Evolutionary conservation across 2,888 invertebrate species (phyloP).

Genomic region (Melitaea athalia): DNA sequence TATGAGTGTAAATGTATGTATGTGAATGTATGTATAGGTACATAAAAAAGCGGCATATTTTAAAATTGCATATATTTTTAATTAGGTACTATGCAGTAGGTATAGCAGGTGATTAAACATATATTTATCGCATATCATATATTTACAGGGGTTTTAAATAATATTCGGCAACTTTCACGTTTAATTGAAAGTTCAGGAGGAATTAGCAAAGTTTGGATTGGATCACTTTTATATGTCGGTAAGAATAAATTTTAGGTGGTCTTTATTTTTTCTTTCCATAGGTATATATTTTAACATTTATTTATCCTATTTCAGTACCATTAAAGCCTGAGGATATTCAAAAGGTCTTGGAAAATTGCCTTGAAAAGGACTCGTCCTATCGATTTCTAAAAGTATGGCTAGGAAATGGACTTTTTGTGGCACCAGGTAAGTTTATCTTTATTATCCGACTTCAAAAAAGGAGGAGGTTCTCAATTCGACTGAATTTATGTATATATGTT

Average conservation of each 20-base stretch:
- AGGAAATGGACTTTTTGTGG: slow-evolving; percentile 69
- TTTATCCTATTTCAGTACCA: slow-evolving; percentile 51
- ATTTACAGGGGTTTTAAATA: slow-evolving; percentile 60
- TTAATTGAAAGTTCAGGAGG: slow-evolving; percentile 49
- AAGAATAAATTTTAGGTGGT: slow-evolving; percentile 34
- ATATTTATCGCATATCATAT: neutral
- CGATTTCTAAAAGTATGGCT: slow-evolving; percentile 64
- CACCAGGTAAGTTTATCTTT: slow-evolving; percentile 55
- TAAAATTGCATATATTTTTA: no score
- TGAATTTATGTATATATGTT: no score
- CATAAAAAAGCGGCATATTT: no score
- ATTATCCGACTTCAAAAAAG: no score
- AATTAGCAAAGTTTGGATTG: slow-evolving; percentile 60
- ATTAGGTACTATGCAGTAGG: no score
- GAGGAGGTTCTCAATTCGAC: no score
- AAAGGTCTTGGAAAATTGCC: slow-evolving; percentile 61
- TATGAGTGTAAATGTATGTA: no score
- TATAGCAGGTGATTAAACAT: no score
- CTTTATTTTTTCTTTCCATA: neutral
- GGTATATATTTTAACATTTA: neutral
- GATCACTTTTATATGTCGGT: slow-evolving; percentile 64
- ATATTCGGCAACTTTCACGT: slow-evolving; percentile 48
- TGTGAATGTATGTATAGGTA: no score
- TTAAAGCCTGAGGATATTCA: slow-evolving; percentile 65
- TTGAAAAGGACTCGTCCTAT: slow-evolving; percentile 67